phyloP scores from a whole-genome alignment of 2,888 invertebrate genomes.

The Bruchidius siliquastri region DNA sequence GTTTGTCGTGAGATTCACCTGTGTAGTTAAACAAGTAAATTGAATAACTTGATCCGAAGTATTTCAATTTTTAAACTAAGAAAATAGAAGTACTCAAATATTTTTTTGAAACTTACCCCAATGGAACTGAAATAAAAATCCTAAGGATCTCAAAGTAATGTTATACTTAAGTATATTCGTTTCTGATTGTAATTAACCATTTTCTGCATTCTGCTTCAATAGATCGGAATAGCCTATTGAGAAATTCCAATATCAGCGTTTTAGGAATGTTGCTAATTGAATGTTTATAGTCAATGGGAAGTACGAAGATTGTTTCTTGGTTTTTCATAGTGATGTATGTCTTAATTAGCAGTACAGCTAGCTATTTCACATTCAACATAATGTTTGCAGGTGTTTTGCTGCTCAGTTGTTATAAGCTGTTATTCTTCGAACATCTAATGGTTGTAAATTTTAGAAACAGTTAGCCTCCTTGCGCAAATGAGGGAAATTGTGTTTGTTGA shows the following conservation, averaged over 20 bases:
- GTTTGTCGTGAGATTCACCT: too few relatives aligned
- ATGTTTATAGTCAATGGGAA: neutral
- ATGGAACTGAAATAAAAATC: too few relatives aligned
- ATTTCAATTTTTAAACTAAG: too few relatives aligned
- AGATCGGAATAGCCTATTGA: neutral
- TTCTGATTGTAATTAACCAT: neutral
- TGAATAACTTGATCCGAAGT: too few relatives aligned
- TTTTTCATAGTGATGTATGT: neutral
- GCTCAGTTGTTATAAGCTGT: neutral
- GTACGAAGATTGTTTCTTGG: neutral
- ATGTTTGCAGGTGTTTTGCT: neutral
- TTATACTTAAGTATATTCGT: neutral
- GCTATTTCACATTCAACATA: neutral
- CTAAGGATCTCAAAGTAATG: too few relatives aligned
- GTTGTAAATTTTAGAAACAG: neutral
- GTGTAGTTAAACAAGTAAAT: too few relatives aligned
- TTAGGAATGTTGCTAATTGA: neutral
- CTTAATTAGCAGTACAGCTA: neutral
- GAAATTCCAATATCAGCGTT: neutral
- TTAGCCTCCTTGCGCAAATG: neutral
- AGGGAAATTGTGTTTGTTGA: too few relatives aligned
- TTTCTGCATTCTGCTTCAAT: neutral
- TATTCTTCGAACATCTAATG: neutral
- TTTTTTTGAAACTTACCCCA: too few relatives aligned
- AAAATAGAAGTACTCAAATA: too few relatives aligned